Percentiles rank a stretch among this genome's conserved stretches.
These are phyloP conservation scores for Harmothoe impar DNA, from an alignment of 2,888 invertebrate species.

Conservation along the genomic window DNA sequence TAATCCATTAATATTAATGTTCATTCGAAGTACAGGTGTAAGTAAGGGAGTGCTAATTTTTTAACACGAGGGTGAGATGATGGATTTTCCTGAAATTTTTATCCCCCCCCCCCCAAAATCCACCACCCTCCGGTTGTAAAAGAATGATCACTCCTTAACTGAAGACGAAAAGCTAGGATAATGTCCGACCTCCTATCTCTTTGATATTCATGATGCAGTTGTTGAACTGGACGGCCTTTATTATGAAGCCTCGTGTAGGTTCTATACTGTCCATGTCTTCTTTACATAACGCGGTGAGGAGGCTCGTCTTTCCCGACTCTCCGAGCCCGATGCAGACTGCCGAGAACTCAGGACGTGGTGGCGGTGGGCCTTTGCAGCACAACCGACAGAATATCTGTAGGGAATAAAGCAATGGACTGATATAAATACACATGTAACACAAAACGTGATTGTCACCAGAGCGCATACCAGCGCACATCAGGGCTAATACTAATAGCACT, in stretches of 20 bases:
- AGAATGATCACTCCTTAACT: too few species aligned
- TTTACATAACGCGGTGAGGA: constrained; percentile 78
- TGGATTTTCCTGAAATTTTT: too few species aligned
- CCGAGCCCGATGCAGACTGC: constrained; percentile 80
- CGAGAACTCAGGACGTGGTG: constrained; percentile 77
- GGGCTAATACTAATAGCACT: too few species aligned
- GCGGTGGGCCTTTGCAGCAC: constrained; percentile 77
- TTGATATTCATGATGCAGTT: constrained; percentile 82
- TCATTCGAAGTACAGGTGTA: too few species aligned
- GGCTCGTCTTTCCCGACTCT: constrained; percentile 80
- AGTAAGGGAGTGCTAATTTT: too few species aligned
- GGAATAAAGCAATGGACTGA: neutral
- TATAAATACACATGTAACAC: neutral
- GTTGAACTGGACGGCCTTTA: constrained; percentile 80
- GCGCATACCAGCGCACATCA: too few species aligned
- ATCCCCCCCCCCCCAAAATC: too few species aligned
- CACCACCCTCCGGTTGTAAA: too few species aligned
- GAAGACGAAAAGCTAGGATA: too few species aligned
- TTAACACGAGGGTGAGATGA: too few species aligned
- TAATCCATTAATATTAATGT: too few species aligned
- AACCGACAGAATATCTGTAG: constrained; percentile 76
- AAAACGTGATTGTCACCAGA: too few species aligned
- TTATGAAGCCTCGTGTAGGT: constrained; percentile 82
- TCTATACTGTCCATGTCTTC: constrained; percentile 78
- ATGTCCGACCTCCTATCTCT: constrained; percentile 80